These are phyloP conservation scores for Dryomyza anilis DNA, from an alignment of 2,888 invertebrate species.

Conservation along the genomic window DNA sequence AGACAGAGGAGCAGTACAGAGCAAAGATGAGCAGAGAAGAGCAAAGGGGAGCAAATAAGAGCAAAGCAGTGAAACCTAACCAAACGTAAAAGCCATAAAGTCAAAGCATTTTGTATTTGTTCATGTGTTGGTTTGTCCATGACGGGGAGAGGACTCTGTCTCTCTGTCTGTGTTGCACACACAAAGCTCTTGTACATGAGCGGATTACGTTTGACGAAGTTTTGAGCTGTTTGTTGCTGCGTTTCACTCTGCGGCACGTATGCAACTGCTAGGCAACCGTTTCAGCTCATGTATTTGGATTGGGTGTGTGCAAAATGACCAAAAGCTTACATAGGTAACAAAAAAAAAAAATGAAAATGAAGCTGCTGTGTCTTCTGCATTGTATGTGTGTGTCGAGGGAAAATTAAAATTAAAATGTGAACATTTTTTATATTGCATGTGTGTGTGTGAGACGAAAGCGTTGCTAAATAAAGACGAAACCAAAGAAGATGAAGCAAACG, in stretches of 20 bases:
- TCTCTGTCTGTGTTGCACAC: slow-evolving; percentile 1
- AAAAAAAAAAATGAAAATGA: neutral
- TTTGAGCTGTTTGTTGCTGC: slow-evolving; percentile 32
- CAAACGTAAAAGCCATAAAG: slow-evolving; percentile 35
- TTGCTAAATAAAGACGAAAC: neutral
- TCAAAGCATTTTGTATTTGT: slow-evolving; percentile 26
- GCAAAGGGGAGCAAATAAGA: neutral
- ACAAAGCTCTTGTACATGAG: slow-evolving; percentile 40
- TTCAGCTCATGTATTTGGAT: no score
- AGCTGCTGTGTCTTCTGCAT: neutral
- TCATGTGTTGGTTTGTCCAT: slow-evolving; percentile 5
- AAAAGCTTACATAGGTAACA: neutral
- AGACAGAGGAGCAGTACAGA: neutral
- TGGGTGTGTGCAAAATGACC: slow-evolving; percentile 11
- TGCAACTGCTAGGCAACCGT: neutral
- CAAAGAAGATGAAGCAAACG: neutral
- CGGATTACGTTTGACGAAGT: slow-evolving; percentile 58
- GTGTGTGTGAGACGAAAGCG: neutral
- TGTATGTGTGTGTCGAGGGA: slow-evolving; percentile 20
- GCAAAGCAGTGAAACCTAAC: slow-evolving; percentile 6
- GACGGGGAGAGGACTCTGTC: slow-evolving; percentile 20
- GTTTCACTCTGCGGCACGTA: neutral
- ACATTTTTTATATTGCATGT: slow-evolving; percentile 6
- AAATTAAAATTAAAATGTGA: slow-evolving; percentile 49
- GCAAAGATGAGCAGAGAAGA: neutral